Percentiles rank a stretch among this genome's conserved stretches.
Conservation (phyloP, 2,888 invertebrate genomes). For the Mesorhabditis belari region DNA sequence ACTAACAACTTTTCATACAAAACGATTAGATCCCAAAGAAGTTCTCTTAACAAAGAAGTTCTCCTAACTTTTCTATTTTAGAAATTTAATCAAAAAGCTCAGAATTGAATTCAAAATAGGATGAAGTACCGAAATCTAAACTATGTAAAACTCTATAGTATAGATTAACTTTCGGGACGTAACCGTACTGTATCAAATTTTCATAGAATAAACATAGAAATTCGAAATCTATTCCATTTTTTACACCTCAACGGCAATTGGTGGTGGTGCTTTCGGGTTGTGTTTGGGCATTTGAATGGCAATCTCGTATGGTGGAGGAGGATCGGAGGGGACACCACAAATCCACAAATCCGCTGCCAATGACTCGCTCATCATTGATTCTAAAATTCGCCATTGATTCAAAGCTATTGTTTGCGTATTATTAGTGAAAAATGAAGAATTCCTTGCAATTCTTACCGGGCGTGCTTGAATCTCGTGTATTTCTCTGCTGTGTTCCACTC, state of each 20-base stretch:
- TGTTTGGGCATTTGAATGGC: conserved; percentile 39
- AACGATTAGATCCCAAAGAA: no score
- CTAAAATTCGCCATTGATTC: conserved; percentile 10
- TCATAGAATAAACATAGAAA: not conserved
- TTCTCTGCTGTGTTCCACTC: conserved; percentile 6
- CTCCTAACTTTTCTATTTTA: no score
- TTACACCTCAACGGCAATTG: not conserved
- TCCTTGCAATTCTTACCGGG: not conserved
- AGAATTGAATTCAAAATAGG: no score
- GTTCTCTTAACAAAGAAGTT: no score
- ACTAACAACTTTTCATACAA: no score
- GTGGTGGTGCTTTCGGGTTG: not conserved
- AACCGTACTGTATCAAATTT: not conserved
- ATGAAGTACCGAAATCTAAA: no score
- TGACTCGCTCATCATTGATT: conserved; percentile 21
- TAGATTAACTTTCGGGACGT: no score
- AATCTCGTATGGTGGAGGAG: conserved; percentile 44
- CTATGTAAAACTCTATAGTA: no score
- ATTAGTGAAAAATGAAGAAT: not conserved
- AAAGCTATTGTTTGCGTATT: not conserved
- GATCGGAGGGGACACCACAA: conserved; percentile 28
- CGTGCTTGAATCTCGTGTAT: not conserved
- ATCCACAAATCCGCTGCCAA: conserved; percentile 36
- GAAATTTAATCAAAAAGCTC: no score
- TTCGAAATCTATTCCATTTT: not conserved